These are phyloP conservation scores for Falco biarmicus DNA, from an alignment of 2,797 vertebrate genomes.

Conservation along the genomic window DNA sequence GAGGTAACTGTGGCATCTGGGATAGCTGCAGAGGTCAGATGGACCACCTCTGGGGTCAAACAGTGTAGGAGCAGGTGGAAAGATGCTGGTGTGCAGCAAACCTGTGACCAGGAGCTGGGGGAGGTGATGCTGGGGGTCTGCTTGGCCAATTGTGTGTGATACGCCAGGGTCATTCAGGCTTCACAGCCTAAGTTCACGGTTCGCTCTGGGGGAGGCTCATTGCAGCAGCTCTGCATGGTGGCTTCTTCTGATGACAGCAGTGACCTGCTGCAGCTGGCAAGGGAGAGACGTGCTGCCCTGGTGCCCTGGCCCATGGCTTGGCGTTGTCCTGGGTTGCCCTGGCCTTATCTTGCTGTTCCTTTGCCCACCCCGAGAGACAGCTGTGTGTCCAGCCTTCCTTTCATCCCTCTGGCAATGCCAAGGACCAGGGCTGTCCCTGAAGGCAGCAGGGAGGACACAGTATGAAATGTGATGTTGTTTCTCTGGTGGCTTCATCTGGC, in stretches of 20 bases:
- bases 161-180: not conserved
- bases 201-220: not conserved
- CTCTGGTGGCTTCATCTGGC: not conserved
- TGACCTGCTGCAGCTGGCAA: not conserved
- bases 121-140: not conserved
- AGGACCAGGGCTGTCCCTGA: not conserved
- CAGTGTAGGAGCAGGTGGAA: not conserved
- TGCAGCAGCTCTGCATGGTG: not conserved
- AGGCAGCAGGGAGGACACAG: not conserved
- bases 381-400: accelerated
- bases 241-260: accelerated
- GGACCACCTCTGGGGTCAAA: not conserved
- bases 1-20: not conserved
- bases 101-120: not conserved
- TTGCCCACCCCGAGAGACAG: not conserved
- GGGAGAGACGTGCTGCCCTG: not conserved
- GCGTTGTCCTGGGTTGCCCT: not conserved
- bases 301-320: not conserved
- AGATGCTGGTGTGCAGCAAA: not conserved
- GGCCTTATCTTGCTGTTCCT: not conserved
- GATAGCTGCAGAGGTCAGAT: not conserved
- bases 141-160: not conserved
- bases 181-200: not conserved
- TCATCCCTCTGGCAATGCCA: not conserved
- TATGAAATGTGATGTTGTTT: not conserved